Evolutionary conservation across 1,140 invertebrate genomes (phyloP).

Genomic region (Acromyrmex echinatior): DNA sequence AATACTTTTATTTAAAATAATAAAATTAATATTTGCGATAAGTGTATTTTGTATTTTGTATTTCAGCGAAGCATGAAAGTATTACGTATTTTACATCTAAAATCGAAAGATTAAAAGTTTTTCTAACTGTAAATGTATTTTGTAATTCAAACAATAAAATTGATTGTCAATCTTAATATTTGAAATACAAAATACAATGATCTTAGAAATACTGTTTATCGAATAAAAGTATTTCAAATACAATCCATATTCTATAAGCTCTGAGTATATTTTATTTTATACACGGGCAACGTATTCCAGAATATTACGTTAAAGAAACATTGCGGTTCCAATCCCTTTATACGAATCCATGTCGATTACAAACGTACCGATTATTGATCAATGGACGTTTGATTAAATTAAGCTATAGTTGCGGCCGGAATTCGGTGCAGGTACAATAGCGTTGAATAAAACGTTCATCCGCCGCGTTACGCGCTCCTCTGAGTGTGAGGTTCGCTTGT

Average conservation of each 20-base stretch:
- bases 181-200: too few species aligned
- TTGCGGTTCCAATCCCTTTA: background rate
- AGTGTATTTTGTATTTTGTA: background rate
- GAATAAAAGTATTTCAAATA: too few species aligned
- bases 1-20: background rate
- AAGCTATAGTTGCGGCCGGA: background rate
- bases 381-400: constrained; percentile 31
- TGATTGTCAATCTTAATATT: too few species aligned
- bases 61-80: too few species aligned
- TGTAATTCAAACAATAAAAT: too few species aligned
- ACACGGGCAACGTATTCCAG: background rate
- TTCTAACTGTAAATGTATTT: too few species aligned
- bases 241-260: too few species aligned
- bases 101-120: too few species aligned
- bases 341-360: background rate
- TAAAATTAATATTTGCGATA: background rate
- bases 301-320: background rate
- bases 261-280: background rate
- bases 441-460: constrained; percentile 27
- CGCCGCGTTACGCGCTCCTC: background rate
- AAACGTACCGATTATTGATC: background rate
- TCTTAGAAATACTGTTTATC: too few species aligned
- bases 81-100: too few species aligned
- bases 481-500: constrained; percentile 18
- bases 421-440: background rate